Evolutionary conservation across 2,888 invertebrate species (phyloP), one percentile per base, ranked within the genome.

Genomic region (Tethea ocularis): DNA sequence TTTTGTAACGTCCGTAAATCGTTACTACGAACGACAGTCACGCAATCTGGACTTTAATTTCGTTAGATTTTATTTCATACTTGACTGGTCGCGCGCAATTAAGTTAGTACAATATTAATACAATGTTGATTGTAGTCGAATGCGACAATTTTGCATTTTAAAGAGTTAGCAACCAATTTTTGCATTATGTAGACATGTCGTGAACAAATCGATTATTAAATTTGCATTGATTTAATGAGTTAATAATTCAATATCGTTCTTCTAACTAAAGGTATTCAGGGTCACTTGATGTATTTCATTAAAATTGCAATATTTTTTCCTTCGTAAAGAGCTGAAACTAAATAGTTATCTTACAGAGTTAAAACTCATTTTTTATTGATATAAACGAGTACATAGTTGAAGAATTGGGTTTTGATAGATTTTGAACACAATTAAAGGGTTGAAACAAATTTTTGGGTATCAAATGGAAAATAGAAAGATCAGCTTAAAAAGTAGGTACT

Each of bases 61-160:
- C 76, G 77, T 80, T 78, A 78, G 70, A 82, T 78, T 81, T 85
- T 84, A 89, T 89, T 89, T 88, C 84, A 88, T 88, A 85, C 80
- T 78, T 81, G 78, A 86, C 77, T 80, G 82, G 64, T 60, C 77
- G 74, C 61, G 60, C 55, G 57, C 66, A 74, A 69, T 69, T 61
- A 36, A 54, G 33, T 54, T 36, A 54, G 54, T 54, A 33, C 33
- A 33, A 20, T 33, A 54, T 54, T 36, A 54, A 29, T 54, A 33
- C 33, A 33, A 20, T 33, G 36, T 33, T 22, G 54, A 33, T 33
- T 54, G 13, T 24, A 33, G 11, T 22, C 22, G 17, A 33, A 24
- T n/a, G 29, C 15, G 29, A 29, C 10, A 7, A n/a, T 52, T 26
- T 52, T 52, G 23, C 52, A 52, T 52, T 52, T 52, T 38, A 15